These are phyloP conservation scores for Patiria pectinifera DNA, from an alignment of 53 echinoderm and acorn worm genomes.

Conservation along the genomic window DNA sequence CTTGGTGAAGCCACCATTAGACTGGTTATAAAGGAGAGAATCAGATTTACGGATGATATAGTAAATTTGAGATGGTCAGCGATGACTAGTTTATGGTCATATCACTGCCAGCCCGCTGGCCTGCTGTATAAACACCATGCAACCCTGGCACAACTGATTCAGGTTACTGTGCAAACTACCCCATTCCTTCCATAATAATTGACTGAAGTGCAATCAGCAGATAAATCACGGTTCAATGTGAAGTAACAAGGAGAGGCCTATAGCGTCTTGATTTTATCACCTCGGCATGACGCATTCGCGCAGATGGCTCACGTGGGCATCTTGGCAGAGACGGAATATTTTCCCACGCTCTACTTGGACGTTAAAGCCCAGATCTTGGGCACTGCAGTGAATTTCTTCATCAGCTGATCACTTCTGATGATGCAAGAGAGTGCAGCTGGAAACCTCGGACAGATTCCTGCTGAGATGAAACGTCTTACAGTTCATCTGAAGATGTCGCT, in stretches of 20 bases:
- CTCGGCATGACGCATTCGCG: slow-evolving; percentile 8
- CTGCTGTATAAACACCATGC: slow-evolving; percentile 50
- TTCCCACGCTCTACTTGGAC: slow-evolving; percentile 46
- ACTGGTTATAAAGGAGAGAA: not conserved
- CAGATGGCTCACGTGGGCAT: slow-evolving; percentile 11
- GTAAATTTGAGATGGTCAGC: slow-evolving; percentile 11
- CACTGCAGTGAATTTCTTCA: slow-evolving; percentile 4
- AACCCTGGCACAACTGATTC: not conserved
- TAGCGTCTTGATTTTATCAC: slow-evolving; percentile 34
- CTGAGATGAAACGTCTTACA: not conserved
- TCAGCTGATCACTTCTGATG: not conserved
- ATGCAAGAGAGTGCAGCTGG: not conserved
- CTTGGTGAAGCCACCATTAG: not conserved
- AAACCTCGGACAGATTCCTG: not conserved
- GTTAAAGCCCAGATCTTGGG: slow-evolving; percentile 18
- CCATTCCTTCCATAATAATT: slow-evolving; percentile 12
- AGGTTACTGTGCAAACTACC: slow-evolving; percentile 28
- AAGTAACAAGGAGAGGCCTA: not conserved
- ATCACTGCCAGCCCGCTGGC: slow-evolving; percentile 29
- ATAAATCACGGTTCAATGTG: slow-evolving; percentile 34
- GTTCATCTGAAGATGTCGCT: not conserved
- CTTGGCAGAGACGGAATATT: not conserved
- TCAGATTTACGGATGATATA: not conserved
- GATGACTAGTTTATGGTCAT: slow-evolving; percentile 8
- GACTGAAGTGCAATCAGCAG: not conserved